Conservation (phyloP, 2,113 vertebrate species). For the Etheostoma cragini region DNA sequence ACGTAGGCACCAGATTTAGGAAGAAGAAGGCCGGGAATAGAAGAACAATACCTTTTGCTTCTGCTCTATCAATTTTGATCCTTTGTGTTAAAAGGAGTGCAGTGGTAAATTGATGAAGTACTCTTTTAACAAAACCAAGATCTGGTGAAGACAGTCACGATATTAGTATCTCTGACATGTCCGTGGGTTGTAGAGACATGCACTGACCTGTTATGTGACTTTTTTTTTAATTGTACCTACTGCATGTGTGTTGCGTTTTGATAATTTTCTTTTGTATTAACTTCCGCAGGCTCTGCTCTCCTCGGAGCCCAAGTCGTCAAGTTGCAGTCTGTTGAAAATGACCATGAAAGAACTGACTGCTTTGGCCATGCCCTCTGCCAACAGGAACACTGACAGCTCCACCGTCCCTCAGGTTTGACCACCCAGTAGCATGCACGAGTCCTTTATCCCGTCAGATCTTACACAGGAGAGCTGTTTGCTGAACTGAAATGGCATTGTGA, state of each 20-base stretch:
- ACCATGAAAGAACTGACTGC: slow-evolving; percentile 91
- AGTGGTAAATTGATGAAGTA: too few species aligned
- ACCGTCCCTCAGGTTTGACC: slow-evolving; percentile 90
- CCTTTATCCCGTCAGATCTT: background rate
- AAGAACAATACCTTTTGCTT: background rate
- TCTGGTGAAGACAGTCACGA: background rate
- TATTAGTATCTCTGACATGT: background rate
- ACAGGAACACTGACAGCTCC: slow-evolving; percentile 75
- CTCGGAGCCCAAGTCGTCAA: slow-evolving; percentile 93
- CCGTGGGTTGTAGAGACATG: background rate
- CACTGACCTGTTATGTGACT: too few species aligned
- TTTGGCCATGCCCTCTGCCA: slow-evolving; percentile 84
- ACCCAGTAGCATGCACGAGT: too few species aligned
- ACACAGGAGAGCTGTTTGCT: background rate
- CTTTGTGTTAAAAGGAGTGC: too few species aligned
- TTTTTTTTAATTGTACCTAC: background rate
- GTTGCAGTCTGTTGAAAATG: slow-evolving; percentile 90
- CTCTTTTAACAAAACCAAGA: background rate
- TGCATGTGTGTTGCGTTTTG: background rate
- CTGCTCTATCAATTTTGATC: background rate
- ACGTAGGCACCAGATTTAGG: background rate
- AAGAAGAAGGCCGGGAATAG: background rate
- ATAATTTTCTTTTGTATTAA: background rate
- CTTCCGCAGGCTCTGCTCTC: slow-evolving; percentile 90
- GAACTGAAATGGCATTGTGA: background rate